phyloP scores from a whole-genome alignment of 2,888 invertebrate species.

The Calliphora vomitoria region DNA sequence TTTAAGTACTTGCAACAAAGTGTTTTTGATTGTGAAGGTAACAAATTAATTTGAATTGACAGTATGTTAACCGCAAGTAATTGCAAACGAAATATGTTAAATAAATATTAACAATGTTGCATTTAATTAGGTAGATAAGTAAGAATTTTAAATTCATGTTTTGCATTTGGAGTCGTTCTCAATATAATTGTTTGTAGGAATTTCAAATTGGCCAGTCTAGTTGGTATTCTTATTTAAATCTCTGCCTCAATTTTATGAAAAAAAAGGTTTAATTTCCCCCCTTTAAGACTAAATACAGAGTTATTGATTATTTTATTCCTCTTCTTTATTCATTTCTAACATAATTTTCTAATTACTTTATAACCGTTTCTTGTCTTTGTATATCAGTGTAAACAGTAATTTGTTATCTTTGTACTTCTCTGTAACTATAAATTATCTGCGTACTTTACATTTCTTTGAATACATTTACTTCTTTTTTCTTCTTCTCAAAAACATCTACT shows the following conservation, averaged over 20 bases:
- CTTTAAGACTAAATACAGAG: background rate
- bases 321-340: background rate
- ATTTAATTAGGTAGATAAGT: no score
- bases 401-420: background rate
- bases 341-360: slow-evolving; percentile 17
- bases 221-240: no score
- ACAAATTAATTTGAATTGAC: background rate
- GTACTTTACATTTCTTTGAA: slow-evolving; percentile 2
- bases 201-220: no score
- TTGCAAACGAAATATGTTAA: slow-evolving; percentile 15
- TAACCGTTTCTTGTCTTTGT: background rate
- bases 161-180: no score
- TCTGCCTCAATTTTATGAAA: no score
- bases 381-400: background rate
- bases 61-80: background rate
- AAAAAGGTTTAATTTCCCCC: background rate
- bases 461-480: background rate
- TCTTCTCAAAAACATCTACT: background rate
- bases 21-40: background rate
- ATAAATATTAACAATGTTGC: no score
- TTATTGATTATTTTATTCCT: background rate
- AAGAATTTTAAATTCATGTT: no score
- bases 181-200: no score
- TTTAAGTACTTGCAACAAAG: background rate
- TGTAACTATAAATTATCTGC: background rate